Evolutionary conservation across 2,797 vertebrate genomes (phyloP), one percentile per base, ranked within the genome.

Genomic region (Huso huso): DNA sequence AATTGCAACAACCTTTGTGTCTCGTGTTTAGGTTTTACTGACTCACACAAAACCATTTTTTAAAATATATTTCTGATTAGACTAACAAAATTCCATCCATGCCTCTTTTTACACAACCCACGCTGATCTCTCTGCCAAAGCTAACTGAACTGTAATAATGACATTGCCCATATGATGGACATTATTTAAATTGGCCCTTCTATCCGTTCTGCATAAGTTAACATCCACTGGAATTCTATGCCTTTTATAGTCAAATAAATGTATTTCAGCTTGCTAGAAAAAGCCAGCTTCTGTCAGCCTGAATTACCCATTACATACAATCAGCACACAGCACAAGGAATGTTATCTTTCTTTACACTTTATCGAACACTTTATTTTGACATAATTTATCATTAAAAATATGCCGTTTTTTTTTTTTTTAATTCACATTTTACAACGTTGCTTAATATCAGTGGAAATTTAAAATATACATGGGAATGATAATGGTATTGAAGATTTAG

Each of bases 401-500:
- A 18, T 18, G 18, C 37, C 0, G 3, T 61, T 48, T 66, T 70
- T 72, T 66, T 72, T 66, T 52, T 71, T 73, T 65, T 59, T 23
- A 74, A 71, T 7, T 58, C 6, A n/a, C 2, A 58, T 58, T 58
- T 58, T 58, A 11, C 15, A 58, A 58, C 55, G 11, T 74, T 55
- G 51, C 52, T 23, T 48, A 11, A 50, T 63, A 71, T 69, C 49
- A 71, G 61, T 74, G 66, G 61, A 10, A 18, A 64, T 48, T 49
- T 55, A 68, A 73, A 74, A 78, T 60, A 65, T 37, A 68, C 74
- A 59, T 65, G 67, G 66, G 68, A 76, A 75, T 64, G 37, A 74
- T 73, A 80, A 69, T 83, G 73, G 76, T 74, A 75, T 76, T 6
- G 66, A 73, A 77, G 76, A 82, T 83, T 79, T 78, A 70, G 51